Base-by-base conservation (phyloP, 2,888 invertebrate species). In the Antheraea yamamai region DNA sequence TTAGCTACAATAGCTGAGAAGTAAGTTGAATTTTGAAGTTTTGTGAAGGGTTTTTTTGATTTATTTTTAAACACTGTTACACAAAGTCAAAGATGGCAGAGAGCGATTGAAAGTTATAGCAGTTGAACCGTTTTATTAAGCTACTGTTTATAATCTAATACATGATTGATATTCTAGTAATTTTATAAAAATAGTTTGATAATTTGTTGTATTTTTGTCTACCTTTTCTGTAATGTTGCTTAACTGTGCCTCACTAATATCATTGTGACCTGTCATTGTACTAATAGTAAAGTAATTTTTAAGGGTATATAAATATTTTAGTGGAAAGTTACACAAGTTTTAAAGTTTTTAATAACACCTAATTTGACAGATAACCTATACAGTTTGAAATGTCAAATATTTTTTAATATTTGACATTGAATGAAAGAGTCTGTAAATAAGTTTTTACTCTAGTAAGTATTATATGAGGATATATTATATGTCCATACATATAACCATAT, bases 1-100 rank as follows among this genome's bases (percentile, higher is more conserved):
- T 95, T 98, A 82, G 96, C 97, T 81, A 97, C 98, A 76, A 97
- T 99, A 90, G 98, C 98, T 83, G 97, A 98, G 89, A 97, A 97
- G 98, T 98, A 95, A 96, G 96, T 95, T 81, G 75, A 83, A 79
- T 84, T 87, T 84, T 83, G 76, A 78, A 85, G 80, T 85, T 83
- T 84, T 81, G 77, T 83, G 75, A 82, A 78, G 81, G 79, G 81
- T 82, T 85, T 86, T 82, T 39, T 84, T 86, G 87, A 88, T 91
- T 92, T 91, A 92, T 91, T 92, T 92, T 89, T 91, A 92, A 88
- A 90, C 89, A 84, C 83, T 87, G 80, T 83, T 86, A 82, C 81
- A 86, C 85, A 87, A 83, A 90, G 88, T 90, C 87, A 91, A 93
- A 93, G 90, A 93, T 93, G 93, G 93, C 92, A 92, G 93, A 87